phyloP scores from a whole-genome alignment of 2,113 vertebrate genomes.

The Petroica traversi region DNA sequence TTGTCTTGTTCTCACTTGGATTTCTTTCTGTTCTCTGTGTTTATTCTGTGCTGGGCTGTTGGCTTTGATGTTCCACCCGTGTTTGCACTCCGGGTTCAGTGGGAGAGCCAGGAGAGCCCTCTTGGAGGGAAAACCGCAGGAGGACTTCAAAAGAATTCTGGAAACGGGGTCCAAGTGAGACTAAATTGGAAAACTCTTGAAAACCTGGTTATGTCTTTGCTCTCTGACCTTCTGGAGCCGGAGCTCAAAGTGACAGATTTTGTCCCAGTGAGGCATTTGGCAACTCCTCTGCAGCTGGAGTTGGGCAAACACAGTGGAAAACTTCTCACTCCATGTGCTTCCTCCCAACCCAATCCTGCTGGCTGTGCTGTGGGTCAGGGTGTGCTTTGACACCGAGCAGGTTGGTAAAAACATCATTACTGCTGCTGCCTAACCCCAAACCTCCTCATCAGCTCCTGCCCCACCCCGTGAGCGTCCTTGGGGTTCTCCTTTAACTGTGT shows the following conservation, averaged over 20 bases:
- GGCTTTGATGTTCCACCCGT: constrained; percentile 45
- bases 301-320: constrained; percentile 8
- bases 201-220: not conserved
- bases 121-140: not conserved
- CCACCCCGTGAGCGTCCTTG: not conserved
- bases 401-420: constrained; percentile 20
- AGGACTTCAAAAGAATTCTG: not conserved
- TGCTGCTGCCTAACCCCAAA: not conserved
- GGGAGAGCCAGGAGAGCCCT: not conserved
- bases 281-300: not conserved
- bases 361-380: constrained; percentile 18
- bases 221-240: not conserved
- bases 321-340: not conserved
- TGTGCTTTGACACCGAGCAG: constrained; percentile 9
- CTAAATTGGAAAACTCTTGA: not conserved
- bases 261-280: not conserved
- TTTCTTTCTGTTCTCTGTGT: constrained; percentile 1
- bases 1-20: not conserved
- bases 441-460: not conserved
- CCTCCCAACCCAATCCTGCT: not conserved
- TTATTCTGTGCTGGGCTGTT: not conserved
- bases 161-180: not conserved
- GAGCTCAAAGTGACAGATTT: not conserved
- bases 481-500: not conserved
- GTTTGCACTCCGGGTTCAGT: constrained; percentile 23